These are phyloP conservation scores for Epinephelus cyanopodus DNA, from an alignment of 2,113 vertebrate species.

Conservation along the genomic window DNA sequence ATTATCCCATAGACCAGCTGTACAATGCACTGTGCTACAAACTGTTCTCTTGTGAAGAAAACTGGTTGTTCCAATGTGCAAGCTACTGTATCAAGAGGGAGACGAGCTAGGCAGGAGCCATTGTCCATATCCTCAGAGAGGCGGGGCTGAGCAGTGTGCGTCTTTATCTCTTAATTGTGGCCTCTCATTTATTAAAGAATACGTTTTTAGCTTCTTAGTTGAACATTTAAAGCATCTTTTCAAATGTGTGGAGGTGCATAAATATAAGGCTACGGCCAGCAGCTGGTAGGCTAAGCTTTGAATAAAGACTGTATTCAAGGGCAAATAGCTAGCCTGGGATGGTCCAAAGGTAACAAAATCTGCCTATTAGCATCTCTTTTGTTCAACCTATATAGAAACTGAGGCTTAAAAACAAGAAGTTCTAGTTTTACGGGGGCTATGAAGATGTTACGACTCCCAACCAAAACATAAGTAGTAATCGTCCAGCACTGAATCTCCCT, in stretches of 20 bases:
- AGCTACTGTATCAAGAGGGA: constrained; percentile 63
- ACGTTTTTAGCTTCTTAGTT: constrained; percentile 6
- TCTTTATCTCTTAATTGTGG: constrained; percentile 47
- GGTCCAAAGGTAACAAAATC: not conserved
- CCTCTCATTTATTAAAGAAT: constrained; percentile 21
- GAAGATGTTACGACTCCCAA: too few relatives aligned
- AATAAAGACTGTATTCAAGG: not conserved
- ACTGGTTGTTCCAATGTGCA: constrained; percentile 69
- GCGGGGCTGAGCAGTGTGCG: not conserved
- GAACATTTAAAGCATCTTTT: constrained; percentile 20
- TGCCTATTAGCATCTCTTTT: not conserved
- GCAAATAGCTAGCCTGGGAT: not conserved
- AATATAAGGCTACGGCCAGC: constrained; percentile 16
- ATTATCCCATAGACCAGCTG: constrained; percentile 78
- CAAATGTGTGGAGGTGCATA: constrained; percentile 4
- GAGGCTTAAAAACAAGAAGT: too few relatives aligned
- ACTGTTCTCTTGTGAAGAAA: constrained; percentile 72
- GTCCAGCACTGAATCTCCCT: not conserved
- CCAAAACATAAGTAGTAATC: not conserved
- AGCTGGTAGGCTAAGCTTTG: constrained; percentile 10
- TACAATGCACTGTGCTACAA: constrained; percentile 64
- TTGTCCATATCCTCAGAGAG: constrained; percentile 50
- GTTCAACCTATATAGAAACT: too few relatives aligned
- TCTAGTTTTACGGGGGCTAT: too few relatives aligned
- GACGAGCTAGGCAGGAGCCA: constrained; percentile 60